These are phyloP conservation scores for Lagocephalus sceleratus DNA, from an alignment of 2,797 vertebrate species.

Conservation along the genomic window DNA sequence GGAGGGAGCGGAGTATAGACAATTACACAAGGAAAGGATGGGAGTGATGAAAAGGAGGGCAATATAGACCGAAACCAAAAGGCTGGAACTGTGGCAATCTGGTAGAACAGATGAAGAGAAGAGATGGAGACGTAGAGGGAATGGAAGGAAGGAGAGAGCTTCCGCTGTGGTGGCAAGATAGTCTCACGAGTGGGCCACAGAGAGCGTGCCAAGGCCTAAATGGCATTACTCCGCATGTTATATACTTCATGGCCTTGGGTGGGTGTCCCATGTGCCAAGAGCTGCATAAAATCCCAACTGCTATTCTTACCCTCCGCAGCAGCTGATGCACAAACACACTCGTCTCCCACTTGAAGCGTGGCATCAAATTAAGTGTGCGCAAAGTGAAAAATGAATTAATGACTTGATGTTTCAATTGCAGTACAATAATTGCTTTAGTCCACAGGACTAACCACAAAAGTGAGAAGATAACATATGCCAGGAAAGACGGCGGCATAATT, in stretches of 20 bases:
- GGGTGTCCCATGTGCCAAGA: constrained; percentile 67
- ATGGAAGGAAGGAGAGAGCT: constrained; percentile 53
- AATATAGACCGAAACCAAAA: constrained; percentile 13
- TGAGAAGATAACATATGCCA: constrained; percentile 75
- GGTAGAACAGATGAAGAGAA: constrained; percentile 44
- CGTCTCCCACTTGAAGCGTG: constrained; percentile 62
- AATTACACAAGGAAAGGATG: constrained; percentile 21
- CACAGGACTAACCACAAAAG: constrained; percentile 61
- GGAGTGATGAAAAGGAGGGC: not conserved
- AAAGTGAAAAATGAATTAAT: constrained; percentile 90
- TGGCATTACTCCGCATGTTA: constrained; percentile 74
- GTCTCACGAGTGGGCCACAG: constrained; percentile 67
- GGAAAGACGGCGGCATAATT: constrained; percentile 72
- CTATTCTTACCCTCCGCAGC: constrained; percentile 82
- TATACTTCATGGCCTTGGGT: constrained; percentile 70
- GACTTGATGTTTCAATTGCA: constrained; percentile 86
- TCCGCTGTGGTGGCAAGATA: constrained; percentile 61
- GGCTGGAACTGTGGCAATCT: constrained; percentile 50
- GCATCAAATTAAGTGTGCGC: constrained; percentile 84
- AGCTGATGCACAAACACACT: constrained; percentile 81
- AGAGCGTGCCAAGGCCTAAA: constrained; percentile 76
- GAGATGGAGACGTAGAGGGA: constrained; percentile 43
- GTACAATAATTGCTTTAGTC: constrained; percentile 74
- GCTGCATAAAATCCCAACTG: constrained; percentile 71
- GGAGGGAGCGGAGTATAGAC: not conserved